Base-by-base conservation (phyloP, 1,140 invertebrate genomes). In the Zophobas atratus region DNA sequence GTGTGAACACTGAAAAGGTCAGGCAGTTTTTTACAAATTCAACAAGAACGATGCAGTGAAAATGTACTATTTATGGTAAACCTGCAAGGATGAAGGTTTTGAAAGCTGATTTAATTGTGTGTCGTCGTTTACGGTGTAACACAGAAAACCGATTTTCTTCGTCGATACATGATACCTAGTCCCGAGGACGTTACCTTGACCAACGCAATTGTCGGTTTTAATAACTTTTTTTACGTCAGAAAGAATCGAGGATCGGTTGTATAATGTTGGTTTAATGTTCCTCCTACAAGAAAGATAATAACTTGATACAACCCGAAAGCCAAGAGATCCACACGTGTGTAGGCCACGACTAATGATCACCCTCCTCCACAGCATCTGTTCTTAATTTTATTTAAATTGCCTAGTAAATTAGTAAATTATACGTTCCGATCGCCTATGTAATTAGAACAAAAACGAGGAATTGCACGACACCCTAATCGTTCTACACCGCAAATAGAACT, bases 271-370 rank as follows among this genome's bases (percentile, higher is more conserved):
- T 67, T 67, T 67, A 67, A 67, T 67, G 60, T 67, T 43, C 60
- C 60, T 43, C 60, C 60, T 43, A 67, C 60, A 67, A 60, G 36
- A 6, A 38, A 39, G 56, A 60, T 60, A 60, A 60, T 60, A 60
- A 67, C 60, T 67, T 46, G 60, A 67, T 67, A 67, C 35, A 63
- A 57, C 20, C 55, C 2, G n/a, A 63, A 38, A 63, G 38, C 39
- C 32, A 39, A 6, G 56, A 60, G 60, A 51, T 51, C 38, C 60
- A 67, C 60, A 67, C 38, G 57, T 67, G 60, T 67, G 60, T 67
- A 67, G 60, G 60, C 60, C 20, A 67, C 41, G 60, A 67, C 38
- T 67, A 67, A 67, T 67, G 60, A 67, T 41, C 60, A 67, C 60
- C 56, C 60, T 67, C 60, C 60, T 43, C 20, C 60, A 43, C 39